A percentile compares a stretch with the other conserved stretches of the same genome.
Evolutionary conservation across 2,113 vertebrate species (phyloP).

Genomic region (Turnix velox): DNA sequence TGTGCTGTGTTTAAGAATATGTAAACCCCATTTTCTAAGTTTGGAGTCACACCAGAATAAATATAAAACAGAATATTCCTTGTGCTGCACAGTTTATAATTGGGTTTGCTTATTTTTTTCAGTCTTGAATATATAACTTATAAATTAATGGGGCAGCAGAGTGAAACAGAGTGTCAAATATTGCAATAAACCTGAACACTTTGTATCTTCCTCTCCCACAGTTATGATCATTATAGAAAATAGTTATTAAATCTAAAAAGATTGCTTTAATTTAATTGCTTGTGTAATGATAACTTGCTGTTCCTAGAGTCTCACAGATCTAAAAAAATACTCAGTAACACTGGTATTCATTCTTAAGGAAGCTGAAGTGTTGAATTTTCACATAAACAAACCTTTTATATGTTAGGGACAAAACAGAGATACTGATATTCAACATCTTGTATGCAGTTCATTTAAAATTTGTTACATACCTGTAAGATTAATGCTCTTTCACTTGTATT

Average conservation of each 20-base stretch:
- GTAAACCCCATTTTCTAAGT: not conserved
- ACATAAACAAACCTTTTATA: not conserved
- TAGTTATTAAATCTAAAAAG: constrained; percentile 57
- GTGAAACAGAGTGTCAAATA: constrained; percentile 45
- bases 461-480: not conserved
- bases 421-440: not conserved
- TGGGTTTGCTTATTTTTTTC: constrained; percentile 17
- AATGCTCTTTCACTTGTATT: not conserved
- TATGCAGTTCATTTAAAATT: not conserved
- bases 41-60: constrained; percentile 5
- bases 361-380: not conserved
- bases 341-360: not conserved
- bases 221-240: constrained; percentile 46
- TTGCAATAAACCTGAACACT: constrained; percentile 13
- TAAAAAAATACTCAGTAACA: not conserved
- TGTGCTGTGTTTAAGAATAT: not conserved
- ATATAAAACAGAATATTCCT: constrained; percentile 2
- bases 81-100: constrained; percentile 15
- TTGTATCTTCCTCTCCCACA: constrained; percentile 4
- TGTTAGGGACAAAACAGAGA: not conserved
- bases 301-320: not conserved
- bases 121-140: not conserved
- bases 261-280: constrained; percentile 53
- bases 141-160: constrained; percentile 34
- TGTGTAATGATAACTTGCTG: not conserved